These are phyloP conservation scores for Harpagifer antarcticus DNA, from an alignment of 2,797 vertebrate species.

Conservation along the genomic window DNA sequence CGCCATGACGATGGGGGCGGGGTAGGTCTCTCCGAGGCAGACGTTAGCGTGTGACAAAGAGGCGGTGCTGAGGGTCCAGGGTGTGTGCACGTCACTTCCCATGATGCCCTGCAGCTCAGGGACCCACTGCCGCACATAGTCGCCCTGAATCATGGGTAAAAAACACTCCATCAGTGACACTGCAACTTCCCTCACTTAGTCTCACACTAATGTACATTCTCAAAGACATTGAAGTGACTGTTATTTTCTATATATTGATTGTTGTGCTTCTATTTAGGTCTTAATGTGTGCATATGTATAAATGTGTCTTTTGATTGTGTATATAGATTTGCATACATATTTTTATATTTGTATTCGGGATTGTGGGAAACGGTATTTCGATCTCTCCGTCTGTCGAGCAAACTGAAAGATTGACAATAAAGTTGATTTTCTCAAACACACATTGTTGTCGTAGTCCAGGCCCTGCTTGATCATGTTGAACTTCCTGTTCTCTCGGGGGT, in stretches of 20 bases:
- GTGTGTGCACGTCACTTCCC: constrained; percentile 83
- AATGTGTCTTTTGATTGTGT: no score
- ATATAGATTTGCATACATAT: no score
- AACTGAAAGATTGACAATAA: no score
- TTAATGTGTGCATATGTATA: no score
- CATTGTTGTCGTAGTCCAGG: constrained; percentile 85
- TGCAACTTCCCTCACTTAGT: neutral
- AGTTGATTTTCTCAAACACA: constrained; percentile 49
- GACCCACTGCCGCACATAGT: constrained; percentile 86
- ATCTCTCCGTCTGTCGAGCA: no score
- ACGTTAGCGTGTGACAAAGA: constrained; percentile 78
- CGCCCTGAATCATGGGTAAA: constrained; percentile 76
- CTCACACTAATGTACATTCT: no score
- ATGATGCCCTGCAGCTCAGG: constrained; percentile 84
- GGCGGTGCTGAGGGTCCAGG: constrained; percentile 83
- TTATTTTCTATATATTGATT: no score
- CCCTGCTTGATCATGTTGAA: constrained; percentile 91
- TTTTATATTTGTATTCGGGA: no score
- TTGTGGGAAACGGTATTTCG: no score
- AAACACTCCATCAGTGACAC: neutral
- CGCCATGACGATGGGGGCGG: constrained; percentile 81
- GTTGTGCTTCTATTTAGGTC: no score
- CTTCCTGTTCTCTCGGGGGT: constrained; percentile 89
- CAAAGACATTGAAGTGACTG: no score
- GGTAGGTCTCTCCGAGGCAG: constrained; percentile 83